phyloP scores from a whole-genome alignment of 2,888 invertebrate genomes.

The Deilephila elpenor region DNA sequence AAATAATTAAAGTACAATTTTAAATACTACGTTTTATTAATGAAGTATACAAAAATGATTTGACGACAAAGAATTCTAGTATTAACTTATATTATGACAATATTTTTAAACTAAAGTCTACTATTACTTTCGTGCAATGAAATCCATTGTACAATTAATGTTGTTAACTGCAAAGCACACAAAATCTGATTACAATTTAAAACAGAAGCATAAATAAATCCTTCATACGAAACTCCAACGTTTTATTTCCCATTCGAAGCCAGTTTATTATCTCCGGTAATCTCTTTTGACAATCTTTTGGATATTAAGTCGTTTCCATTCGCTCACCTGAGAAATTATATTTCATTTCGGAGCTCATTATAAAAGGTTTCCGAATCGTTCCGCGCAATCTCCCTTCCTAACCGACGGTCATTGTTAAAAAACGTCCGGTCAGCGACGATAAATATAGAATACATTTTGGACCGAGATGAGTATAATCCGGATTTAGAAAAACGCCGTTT shows the following conservation, averaged over 20 bases:
- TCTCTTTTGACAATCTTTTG: constrained; percentile 25
- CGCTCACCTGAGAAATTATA: constrained; percentile 54
- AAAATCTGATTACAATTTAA: background rate
- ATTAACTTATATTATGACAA: too few species aligned
- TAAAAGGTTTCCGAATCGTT: constrained; percentile 53
- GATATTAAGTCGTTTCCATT: constrained; percentile 25
- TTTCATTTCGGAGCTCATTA: constrained; percentile 56
- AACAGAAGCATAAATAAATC: background rate
- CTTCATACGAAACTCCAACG: background rate
- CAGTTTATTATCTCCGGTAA: constrained; percentile 35
- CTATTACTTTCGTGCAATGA: too few species aligned
- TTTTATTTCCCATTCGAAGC: background rate
- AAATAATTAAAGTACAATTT: too few species aligned
- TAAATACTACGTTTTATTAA: too few species aligned
- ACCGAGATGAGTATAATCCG: constrained; percentile 74
- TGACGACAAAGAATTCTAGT: too few species aligned
- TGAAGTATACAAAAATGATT: too few species aligned
- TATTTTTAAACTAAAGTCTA: too few species aligned
- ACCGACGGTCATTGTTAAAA: constrained; percentile 70
- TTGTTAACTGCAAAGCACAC: background rate
- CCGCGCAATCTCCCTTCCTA: constrained; percentile 58
- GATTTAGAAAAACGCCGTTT: constrained; percentile 67
- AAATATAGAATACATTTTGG: constrained; percentile 75
- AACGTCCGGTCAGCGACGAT: constrained; percentile 74
- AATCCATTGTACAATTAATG: too few species aligned